Base-by-base conservation (phyloP, 1,140 invertebrate species). In the Drosophila mayri region DNA sequence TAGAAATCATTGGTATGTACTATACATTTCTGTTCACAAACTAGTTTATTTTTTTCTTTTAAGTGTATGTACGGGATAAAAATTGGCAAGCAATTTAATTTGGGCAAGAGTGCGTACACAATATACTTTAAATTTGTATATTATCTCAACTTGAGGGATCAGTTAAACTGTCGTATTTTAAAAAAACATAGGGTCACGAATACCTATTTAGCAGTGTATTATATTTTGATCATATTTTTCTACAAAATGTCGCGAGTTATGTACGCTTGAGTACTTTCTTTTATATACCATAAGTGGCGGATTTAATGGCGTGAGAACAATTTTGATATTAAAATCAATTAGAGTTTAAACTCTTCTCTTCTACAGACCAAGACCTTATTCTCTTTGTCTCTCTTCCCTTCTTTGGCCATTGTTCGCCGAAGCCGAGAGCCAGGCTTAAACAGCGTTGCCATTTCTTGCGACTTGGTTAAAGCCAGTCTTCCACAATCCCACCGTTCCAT, bases 1-100 rank as follows among this genome's bases (percentile, higher is more conserved):
- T 70, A 70, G 66, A 70, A 70, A 70, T 70, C 66, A 70, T 67
- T 67, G 66, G 66, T 67, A 70, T 67, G 66, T 70, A 70, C 66
- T 28, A 54, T 37, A 70, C 66, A 70, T 67, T 54, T 67, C 66
- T 70, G 22, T 70, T 66, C 63, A 44, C 66, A 70, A 70, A 70
- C 63, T 67, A 70, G 66, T 70, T 70, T 67, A 55, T 70, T 70
- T 67, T 50, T 70, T 70, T 67, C 66, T 70, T 70, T 70, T 67
- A 70, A 70, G 66, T 70, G 66, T 67, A 70, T 25, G 66, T 30
- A 37, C 66, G 63, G 63, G 38, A 43, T 67, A 30, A 70, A 54
- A 70, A 67, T 44, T 70, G 47, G 43, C 38, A 22, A 54, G 52
- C 25, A 20, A 28, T 30, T 70, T 22, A 41, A 54, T 7, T 54